phyloP scores from a whole-genome alignment of 2,113 vertebrate genomes.

The Himantopus leucocephalus region DNA sequence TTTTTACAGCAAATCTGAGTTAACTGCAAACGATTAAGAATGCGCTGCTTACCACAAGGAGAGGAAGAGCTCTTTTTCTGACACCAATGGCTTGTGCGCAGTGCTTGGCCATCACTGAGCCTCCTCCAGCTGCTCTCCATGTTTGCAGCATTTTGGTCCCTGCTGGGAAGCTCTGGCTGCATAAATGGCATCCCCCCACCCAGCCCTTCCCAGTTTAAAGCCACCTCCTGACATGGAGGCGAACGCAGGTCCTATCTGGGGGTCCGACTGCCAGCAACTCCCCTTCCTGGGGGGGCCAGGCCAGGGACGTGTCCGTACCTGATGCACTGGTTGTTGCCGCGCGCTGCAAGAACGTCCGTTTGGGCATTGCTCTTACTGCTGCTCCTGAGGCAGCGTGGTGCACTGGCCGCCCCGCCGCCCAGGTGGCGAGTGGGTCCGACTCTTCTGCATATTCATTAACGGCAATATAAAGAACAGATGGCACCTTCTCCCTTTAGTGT shows the following conservation, averaged over 20 bases:
- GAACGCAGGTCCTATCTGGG: fast-evolving
- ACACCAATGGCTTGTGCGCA: fast-evolving
- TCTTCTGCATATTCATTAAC: not conserved
- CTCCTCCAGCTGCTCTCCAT: not conserved
- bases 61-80: not conserved
- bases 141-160: not conserved
- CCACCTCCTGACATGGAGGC: fast-evolving
- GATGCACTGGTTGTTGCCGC: not conserved
- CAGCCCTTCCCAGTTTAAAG: not conserved
- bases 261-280: fast-evolving
- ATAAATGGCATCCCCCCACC: too few relatives aligned
- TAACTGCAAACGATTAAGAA: not conserved
- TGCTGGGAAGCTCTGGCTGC: not conserved
- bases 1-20: not conserved
- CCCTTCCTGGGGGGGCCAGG: not conserved
- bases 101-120: not conserved
- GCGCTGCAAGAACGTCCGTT: not conserved
- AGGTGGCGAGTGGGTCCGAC: fast-evolving
- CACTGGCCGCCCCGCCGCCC: fast-evolving
- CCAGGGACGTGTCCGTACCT: not conserved
- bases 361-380: not conserved
- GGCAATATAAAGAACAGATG: not conserved
- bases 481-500: not conserved
- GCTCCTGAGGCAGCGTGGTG: not conserved
- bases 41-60: fast-evolving